A percentile compares a stretch with the other conserved stretches of the same genome.
These are phyloP conservation scores for Actinia tenebrosa DNA, from an alignment of 64 coral and sea anemone species.

Conservation along the genomic window DNA sequence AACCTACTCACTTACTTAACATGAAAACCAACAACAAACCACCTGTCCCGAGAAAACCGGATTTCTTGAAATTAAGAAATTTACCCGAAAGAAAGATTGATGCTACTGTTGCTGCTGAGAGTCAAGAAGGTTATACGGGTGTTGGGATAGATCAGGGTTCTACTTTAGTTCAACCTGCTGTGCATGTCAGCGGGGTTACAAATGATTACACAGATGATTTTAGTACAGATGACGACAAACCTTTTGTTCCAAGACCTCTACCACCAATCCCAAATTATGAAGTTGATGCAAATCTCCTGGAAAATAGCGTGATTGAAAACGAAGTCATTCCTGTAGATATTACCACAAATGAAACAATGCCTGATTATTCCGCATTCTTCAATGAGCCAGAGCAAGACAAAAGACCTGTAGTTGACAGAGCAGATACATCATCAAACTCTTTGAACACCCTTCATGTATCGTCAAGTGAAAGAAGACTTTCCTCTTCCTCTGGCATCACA, in stretches of 20 bases:
- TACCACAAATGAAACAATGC: background rate
- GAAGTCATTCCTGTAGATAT: background rate
- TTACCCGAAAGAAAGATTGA: background rate
- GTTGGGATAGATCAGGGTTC: background rate
- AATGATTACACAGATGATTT: background rate
- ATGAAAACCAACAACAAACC: conserved; percentile 39
- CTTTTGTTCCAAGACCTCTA: conserved; percentile 20
- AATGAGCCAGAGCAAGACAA: background rate
- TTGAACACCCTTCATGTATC: background rate
- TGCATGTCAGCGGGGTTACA: background rate
- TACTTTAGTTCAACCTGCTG: background rate
- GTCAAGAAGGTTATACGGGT: background rate
- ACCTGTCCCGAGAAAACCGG: conserved; percentile 41
- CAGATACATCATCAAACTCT: background rate
- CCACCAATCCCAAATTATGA: conserved; percentile 9
- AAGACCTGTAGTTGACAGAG: background rate
- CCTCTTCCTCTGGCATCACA: background rate
- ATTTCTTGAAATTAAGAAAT: conserved; percentile 1
- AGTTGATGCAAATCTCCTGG: background rate
- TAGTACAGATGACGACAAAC: background rate
- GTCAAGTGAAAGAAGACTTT: background rate
- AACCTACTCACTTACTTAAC: background rate
- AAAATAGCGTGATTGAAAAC: background rate
- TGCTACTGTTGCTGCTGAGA: background rate
- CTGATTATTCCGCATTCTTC: background rate